Conservation (phyloP, 35 echinoderm and acorn worm genomes). For the Holothuria glaberrima region DNA sequence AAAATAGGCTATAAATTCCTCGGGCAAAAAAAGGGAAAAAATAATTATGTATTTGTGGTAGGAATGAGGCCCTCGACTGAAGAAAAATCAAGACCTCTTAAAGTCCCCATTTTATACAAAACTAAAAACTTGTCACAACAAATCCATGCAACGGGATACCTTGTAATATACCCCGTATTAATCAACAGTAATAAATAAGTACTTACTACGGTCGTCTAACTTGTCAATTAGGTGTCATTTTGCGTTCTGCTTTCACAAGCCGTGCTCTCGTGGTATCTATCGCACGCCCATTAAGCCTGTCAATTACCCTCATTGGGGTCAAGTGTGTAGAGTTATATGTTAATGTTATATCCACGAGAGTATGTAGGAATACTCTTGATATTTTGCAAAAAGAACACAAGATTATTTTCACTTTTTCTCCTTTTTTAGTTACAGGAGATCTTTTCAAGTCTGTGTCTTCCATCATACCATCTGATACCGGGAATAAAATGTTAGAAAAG, state of each 20-base stretch:
- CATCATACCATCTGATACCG: too few relatives aligned
- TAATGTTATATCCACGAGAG: neutral
- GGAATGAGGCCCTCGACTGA: too few relatives aligned
- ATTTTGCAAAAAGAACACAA: constrained; percentile 33
- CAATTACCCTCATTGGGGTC: constrained; percentile 39
- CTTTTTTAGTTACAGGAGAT: too few relatives aligned
- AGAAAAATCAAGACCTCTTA: too few relatives aligned
- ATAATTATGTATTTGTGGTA: too few relatives aligned
- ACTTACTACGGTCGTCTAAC: neutral
- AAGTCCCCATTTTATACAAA: too few relatives aligned
- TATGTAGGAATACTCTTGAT: neutral
- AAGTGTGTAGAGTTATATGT: constrained; percentile 13
- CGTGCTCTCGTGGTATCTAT: constrained; percentile 3
- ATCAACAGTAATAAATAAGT: constrained; percentile 48
- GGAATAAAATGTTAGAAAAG: too few relatives aligned
- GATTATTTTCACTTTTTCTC: constrained; percentile 28
- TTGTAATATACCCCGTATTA: neutral
- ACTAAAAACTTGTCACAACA: too few relatives aligned
- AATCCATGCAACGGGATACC: too few relatives aligned
- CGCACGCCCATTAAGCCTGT: constrained; percentile 25
- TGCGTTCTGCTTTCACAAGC: constrained; percentile 36
- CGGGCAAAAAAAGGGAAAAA: too few relatives aligned
- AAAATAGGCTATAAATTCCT: too few relatives aligned
- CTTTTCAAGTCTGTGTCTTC: too few relatives aligned
- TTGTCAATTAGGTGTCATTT: constrained; percentile 45